These are phyloP conservation scores for Apodemia duryi DNA, from an alignment of 2,888 invertebrate species.

Conservation along the genomic window DNA sequence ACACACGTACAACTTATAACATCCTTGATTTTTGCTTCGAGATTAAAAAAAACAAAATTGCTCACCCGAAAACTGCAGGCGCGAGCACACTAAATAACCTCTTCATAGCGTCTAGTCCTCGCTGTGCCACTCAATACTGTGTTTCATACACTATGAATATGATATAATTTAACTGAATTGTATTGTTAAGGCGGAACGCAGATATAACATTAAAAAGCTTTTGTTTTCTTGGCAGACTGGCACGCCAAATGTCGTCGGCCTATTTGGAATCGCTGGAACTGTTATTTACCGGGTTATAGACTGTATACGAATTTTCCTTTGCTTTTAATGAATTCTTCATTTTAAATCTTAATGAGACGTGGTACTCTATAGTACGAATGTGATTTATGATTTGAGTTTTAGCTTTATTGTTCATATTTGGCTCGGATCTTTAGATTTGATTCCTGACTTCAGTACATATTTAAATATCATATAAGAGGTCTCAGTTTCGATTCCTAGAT, in stretches of 20 bases:
- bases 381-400: too few relatives aligned
- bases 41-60: not conserved
- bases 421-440: too few relatives aligned
- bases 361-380: not conserved
- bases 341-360: not conserved
- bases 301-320: slow-evolving; percentile 15
- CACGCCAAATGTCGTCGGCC: slow-evolving; percentile 29
- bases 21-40: too few relatives aligned
- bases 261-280: slow-evolving; percentile 20
- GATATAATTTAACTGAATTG: slow-evolving; percentile 14
- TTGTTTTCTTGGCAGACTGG: slow-evolving; percentile 28
- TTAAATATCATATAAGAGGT: too few relatives aligned
- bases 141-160: slow-evolving; percentile 10
- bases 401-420: too few relatives aligned
- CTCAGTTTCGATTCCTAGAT: too few relatives aligned
- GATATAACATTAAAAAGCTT: slow-evolving; percentile 23
- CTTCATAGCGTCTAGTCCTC: slow-evolving; percentile 18
- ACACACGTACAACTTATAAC: too few relatives aligned
- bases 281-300: slow-evolving; percentile 23
- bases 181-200: slow-evolving; percentile 15
- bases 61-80: slow-evolving; percentile 17
- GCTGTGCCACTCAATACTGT: slow-evolving; percentile 9
- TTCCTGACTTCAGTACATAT: too few relatives aligned
- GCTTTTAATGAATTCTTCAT: slow-evolving; percentile 11
- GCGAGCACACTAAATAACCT: slow-evolving; percentile 21